These are phyloP conservation scores for Fulmarus glacialis DNA, from an alignment of 2,113 vertebrate species.

Conservation along the genomic window DNA sequence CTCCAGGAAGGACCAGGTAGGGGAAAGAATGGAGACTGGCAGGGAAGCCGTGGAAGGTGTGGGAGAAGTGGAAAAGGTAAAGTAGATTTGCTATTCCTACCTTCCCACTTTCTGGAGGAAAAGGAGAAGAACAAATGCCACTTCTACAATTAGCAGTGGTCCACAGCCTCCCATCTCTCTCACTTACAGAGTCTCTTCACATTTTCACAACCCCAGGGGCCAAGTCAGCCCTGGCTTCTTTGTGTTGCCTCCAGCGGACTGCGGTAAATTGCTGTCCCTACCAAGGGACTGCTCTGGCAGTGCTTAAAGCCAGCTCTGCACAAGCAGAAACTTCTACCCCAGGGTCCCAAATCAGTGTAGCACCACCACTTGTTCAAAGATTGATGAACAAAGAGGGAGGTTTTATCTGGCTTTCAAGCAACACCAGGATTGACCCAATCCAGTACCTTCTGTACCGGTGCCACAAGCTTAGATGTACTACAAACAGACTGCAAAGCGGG, in stretches of 20 bases:
- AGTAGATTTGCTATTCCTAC: not conserved
- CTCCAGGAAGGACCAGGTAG: not conserved
- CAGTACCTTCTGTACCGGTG: not conserved
- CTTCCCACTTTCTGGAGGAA: not conserved
- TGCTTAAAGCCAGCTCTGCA: not conserved
- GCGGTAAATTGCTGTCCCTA: not conserved
- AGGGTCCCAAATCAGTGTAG: not conserved
- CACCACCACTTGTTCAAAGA: not conserved
- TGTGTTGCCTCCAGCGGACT: not conserved
- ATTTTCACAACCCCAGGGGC: not conserved
- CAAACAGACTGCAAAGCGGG: not conserved
- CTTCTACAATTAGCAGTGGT: accelerated
- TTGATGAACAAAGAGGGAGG: not conserved
- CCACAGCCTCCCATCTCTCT: not conserved
- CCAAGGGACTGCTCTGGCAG: not conserved
- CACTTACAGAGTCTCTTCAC: not conserved
- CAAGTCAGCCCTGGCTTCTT: not conserved
- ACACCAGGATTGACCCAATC: not conserved
- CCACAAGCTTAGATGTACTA: not conserved
- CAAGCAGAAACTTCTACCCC: not conserved
- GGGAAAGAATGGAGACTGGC: not conserved
- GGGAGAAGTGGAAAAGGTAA: not conserved
- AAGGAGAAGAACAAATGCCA: not conserved
- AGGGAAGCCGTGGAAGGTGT: not conserved
- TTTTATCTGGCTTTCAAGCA: not conserved